Conservation (phyloP, 2,797 vertebrate species). For the Onychomys arenicola region DNA sequence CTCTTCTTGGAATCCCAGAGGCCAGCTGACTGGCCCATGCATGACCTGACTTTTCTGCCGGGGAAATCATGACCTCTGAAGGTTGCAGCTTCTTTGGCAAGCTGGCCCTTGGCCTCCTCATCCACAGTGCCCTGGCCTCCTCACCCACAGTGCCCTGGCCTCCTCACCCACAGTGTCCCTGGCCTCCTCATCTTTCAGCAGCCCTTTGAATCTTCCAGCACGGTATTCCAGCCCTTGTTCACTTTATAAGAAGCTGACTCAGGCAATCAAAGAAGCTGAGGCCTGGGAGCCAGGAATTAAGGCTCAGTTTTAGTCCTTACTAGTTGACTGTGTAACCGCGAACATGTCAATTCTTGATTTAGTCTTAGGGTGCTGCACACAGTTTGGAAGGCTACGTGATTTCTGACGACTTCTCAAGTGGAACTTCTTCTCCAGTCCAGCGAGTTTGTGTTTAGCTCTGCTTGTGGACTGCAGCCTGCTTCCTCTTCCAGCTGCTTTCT, state of each 20-base stretch:
- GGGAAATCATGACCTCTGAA: not conserved
- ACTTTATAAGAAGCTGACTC: not conserved
- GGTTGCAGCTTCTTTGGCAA: not conserved
- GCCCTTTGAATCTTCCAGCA: not conserved
- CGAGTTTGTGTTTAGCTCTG: not conserved
- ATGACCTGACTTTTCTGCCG: not conserved
- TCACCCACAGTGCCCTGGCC: not conserved
- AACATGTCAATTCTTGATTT: not conserved
- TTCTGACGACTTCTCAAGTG: not conserved
- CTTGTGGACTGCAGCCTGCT: not conserved
- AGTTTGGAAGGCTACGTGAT: not conserved
- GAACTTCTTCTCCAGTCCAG: not conserved
- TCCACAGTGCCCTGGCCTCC: not conserved
- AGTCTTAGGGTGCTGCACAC: not conserved
- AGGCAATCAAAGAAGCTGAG: not conserved
- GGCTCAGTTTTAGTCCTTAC: not conserved
- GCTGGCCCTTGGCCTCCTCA: not conserved
- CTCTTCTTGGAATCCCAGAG: constrained; percentile 1
- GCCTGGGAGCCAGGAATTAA: not conserved
- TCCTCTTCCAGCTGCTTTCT: not conserved
- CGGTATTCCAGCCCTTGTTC: not conserved
- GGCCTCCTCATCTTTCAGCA: not conserved
- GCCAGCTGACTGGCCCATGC: not conserved
- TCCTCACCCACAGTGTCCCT: not conserved
- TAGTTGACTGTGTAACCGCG: not conserved